Evolutionary conservation across 2,797 vertebrate species (phyloP), one percentile per base, ranked within the genome.

Genomic region (Gadopsis bispinosus): DNA sequence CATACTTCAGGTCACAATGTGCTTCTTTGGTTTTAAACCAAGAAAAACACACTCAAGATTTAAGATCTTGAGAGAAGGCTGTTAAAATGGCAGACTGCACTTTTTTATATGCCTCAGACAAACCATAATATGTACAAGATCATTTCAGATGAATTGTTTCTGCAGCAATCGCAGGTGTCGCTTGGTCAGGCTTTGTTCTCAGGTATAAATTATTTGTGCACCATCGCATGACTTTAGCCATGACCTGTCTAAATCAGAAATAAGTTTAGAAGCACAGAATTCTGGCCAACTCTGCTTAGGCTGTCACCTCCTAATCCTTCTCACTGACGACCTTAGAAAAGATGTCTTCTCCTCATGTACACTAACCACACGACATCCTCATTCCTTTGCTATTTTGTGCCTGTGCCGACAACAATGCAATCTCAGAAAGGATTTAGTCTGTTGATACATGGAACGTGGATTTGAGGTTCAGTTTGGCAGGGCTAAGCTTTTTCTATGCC

Each of bases 361-460:
- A 50, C 74, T 64, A 62, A 77, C 83, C 68, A 62, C 33, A 29
- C 79, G 80, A 73, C 74, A 66, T 77, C 54, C 47, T 69, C 60
- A 74, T 69, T 80, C 67, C 56, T 35, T 66, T 50, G 51, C 56
- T 74, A 14, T 74, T n/a, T 82, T 2, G 1, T 79, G 73, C 55
- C 47, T 9, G 43, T 31, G 48, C 60, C 73, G 74, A 73, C 75
- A 69, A 56, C 67, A 69, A 47, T 61, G 56, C 35, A 81, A 67
- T 83, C 69, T 69, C 12, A 43, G 35, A 59, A 68, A 47, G 74
- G 73, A 75, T 78, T 79, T 75, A 62, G n/a, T 77, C 51, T 51
- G 26, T 39, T 73, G 50, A 70, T 53, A 43, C 73, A 63, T 47
- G 31, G 4, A 48, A 60, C 1, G 1, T 56, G 41, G 19, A 1